Base-by-base conservation (phyloP, 2,888 invertebrate species). In the Drepanosiphum platanoidis region DNA sequence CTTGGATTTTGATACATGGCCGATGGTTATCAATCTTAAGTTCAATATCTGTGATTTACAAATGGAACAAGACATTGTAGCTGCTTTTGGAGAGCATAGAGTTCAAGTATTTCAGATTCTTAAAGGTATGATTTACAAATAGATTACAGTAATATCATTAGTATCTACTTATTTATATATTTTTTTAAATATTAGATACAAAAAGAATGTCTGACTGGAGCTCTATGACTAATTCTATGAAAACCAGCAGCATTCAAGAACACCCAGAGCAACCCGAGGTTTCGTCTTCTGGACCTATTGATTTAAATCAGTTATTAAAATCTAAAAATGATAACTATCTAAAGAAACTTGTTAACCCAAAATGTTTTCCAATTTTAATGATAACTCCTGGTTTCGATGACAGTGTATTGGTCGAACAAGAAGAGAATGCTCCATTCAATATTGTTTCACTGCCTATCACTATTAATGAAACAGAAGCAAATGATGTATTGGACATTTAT, bases 41-140 rank as follows among this genome's bases (percentile, higher is more conserved):
- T 94, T 94, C 89, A 88, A 90, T 70, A 30, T 84, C n/a, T 77
- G 39, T 3, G 91, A 92, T 86, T 90, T 94, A 75, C 91, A 91
- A 58, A 90, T 94, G 72, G 92, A 92, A 52, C 94, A 95, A 88
- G 94, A 94, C 89, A 93, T 93, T 86, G 90, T 94, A 34, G 92
- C 93, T 0, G 92, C 93, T 86, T 91, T 93, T 89, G 93, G 93
- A 87, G 90, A 91, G 80, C 91, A 92, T 52, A 92, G 91, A 88
- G 91, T 93, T 84, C 92, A 93, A 87, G 91, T 94, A n/a, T 93
- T 94, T 88, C 91, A 92, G 88, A 90, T 93, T 66, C 87, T 88
- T 68, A 88, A 88, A 87, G 88, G 88, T 64, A 87, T 86, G 22
- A 82, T 86, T 30, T 36, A 66, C 7, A 36, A 30, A 2, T n/a